Percentiles rank a stretch among this genome's conserved stretches.
Conservation (phyloP, 2,113 vertebrate genomes). For the Sminthopsis crassicaudata region DNA sequence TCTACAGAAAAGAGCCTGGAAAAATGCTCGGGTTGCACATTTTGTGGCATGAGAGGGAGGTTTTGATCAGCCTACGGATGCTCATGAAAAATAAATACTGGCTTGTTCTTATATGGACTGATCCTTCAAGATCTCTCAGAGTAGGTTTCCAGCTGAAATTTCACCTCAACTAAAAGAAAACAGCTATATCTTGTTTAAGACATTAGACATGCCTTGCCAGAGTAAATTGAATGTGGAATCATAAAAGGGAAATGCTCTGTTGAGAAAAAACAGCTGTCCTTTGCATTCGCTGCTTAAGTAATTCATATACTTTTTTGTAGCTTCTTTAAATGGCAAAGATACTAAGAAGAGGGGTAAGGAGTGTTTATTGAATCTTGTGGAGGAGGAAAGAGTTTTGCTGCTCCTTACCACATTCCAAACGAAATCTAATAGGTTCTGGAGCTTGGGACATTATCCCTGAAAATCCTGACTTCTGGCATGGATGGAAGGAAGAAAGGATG, state of each 20-base stretch:
- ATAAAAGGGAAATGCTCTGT: slow-evolving; percentile 66
- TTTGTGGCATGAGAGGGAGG: slow-evolving; percentile 34
- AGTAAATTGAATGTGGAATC: slow-evolving; percentile 72
- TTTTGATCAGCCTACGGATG: slow-evolving; percentile 57
- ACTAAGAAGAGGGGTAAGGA: slow-evolving; percentile 52
- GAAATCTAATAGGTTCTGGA: slow-evolving; percentile 33
- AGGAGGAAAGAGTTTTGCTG: background rate
- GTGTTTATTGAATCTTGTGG: slow-evolving; percentile 51
- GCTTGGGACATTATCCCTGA: too few species aligned
- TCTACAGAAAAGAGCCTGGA: slow-evolving; percentile 44
- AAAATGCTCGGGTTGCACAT: slow-evolving; percentile 37
- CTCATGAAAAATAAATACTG: slow-evolving; percentile 69
- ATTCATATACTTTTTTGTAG: slow-evolving; percentile 75
- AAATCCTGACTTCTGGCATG: rapidly evolving
- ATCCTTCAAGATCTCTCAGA: slow-evolving; percentile 61
- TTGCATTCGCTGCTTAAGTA: slow-evolving; percentile 65
- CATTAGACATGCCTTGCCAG: slow-evolving; percentile 70
- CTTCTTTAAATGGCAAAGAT: slow-evolving; percentile 44
- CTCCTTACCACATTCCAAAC: background rate
- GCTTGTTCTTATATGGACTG: slow-evolving; percentile 51
- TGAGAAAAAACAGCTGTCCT: slow-evolving; percentile 77
- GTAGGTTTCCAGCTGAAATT: slow-evolving; percentile 74
- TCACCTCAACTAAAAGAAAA: slow-evolving; percentile 73
- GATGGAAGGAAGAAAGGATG: background rate
- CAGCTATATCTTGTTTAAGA: slow-evolving; percentile 76